Evolutionary conservation across 2,113 vertebrate species (phyloP).

Genomic region (Oreochromis tanganicae): DNA sequence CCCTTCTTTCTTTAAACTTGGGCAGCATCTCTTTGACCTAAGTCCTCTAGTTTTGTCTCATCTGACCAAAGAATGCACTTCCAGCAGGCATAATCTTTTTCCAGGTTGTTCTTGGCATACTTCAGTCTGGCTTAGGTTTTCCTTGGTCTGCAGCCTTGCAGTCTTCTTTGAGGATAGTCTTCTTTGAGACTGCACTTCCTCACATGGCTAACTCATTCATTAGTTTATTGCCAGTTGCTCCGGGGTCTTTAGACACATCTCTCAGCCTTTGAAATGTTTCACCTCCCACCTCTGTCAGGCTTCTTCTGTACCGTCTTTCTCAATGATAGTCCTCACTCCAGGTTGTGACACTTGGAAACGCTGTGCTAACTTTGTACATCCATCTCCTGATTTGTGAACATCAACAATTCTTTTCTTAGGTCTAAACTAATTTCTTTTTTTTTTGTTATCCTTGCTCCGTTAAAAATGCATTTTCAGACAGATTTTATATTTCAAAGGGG

Average conservation of each 20-base stretch:
- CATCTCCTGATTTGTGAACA: neutral
- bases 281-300: neutral
- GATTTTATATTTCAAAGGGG: neutral
- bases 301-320: neutral
- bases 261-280: neutral
- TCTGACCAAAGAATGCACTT: neutral
- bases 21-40: neutral
- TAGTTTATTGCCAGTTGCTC: neutral
- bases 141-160: neutral
- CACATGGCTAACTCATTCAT: neutral
- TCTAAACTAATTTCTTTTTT: neutral
- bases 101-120: neutral
- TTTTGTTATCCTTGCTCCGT: neutral
- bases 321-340: neutral
- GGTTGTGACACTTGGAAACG: neutral
- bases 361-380: neutral
- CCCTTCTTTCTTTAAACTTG: neutral
- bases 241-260: neutral
- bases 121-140: neutral
- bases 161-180: neutral
- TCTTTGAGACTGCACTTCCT: neutral
- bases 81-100: fast-evolving
- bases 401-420: neutral
- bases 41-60: fast-evolving
- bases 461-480: neutral